Percentiles rank a stretch among this genome's conserved stretches.
phyloP scores from a whole-genome alignment of 2,113 vertebrate species.

The Rhagologus leucostigma region DNA sequence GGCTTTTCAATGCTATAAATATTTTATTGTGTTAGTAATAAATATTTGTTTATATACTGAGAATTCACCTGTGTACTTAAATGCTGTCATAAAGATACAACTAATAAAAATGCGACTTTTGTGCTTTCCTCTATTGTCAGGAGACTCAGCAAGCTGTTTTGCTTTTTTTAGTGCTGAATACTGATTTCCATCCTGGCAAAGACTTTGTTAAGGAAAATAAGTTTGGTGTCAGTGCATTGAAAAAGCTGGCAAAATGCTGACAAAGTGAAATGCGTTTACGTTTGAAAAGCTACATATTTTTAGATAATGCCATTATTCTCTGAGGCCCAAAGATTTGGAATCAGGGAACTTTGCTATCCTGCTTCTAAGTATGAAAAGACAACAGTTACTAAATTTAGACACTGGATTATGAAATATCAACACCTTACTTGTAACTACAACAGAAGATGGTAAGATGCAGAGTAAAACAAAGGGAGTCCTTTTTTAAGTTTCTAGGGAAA shows the following conservation, averaged over 20 bases:
- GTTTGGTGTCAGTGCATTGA: background rate
- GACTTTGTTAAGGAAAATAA: background rate
- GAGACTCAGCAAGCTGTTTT: conserved; percentile 21
- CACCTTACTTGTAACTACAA: background rate
- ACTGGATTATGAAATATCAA: background rate
- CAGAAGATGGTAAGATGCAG: background rate
- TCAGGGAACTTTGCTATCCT: background rate
- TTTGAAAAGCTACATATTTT: conserved; percentile 1
- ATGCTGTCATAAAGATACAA: conserved; percentile 20
- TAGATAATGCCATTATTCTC: background rate
- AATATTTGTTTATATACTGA: conserved; percentile 45
- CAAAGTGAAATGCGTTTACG: background rate
- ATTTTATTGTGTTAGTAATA: conserved; percentile 57
- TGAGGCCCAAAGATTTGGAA: background rate
- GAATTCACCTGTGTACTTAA: conserved; percentile 42
- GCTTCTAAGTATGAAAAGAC: background rate
- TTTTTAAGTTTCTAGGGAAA: background rate
- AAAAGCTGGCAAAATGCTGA: conserved; percentile 5
- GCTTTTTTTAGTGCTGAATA: conserved; percentile 31
- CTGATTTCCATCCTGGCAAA: conserved; percentile 26
- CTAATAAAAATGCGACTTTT: conserved; percentile 37
- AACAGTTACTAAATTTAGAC: background rate
- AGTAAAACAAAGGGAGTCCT: background rate
- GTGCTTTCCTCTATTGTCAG: conserved; percentile 29
- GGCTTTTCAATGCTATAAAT: conserved; percentile 32